Percentiles rank a stretch among this genome's conserved stretches.
Evolutionary conservation across 2,797 vertebrate genomes (phyloP).

Genomic region (Xiphorhynchus erythropygius): DNA sequence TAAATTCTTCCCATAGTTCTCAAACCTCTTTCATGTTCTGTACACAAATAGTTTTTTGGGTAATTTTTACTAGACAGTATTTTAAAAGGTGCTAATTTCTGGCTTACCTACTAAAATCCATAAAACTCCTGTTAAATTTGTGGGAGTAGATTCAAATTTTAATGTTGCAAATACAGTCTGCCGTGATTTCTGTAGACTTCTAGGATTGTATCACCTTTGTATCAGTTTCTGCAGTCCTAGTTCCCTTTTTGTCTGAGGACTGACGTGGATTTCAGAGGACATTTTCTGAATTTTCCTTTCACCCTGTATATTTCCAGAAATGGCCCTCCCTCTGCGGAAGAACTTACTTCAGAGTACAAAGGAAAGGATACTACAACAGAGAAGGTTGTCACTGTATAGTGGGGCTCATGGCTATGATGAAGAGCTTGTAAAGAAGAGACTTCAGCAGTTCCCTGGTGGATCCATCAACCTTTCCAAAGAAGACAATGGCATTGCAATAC

Average conservation of each 20-base stretch:
- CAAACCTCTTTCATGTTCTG: background rate
- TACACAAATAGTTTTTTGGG: background rate
- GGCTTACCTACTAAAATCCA: background rate
- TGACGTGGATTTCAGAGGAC: background rate
- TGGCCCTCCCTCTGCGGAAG: conserved; percentile 70
- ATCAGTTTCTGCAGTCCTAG: background rate
- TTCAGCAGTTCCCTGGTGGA: conserved; percentile 86
- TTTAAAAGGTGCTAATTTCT: background rate
- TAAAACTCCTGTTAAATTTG: background rate
- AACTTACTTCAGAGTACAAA: conserved; percentile 28
- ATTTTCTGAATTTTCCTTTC: background rate
- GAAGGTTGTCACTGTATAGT: conserved; percentile 75
- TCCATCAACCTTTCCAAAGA: conserved; percentile 85
- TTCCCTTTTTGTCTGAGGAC: background rate
- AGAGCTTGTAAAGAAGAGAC: conserved; percentile 81
- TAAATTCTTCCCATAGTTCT: background rate
- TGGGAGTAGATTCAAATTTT: background rate
- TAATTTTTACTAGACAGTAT: background rate
- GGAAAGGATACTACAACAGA: conserved; percentile 67
- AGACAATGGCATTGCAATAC: conserved; percentile 85
- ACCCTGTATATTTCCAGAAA: conserved; percentile 65
- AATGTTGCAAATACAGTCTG: background rate
- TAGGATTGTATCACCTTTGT: background rate
- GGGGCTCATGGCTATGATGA: conserved; percentile 77
- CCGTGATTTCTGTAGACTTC: background rate